Conservation (phyloP, 2,888 invertebrate genomes). For the Adineta ricciae region DNA sequence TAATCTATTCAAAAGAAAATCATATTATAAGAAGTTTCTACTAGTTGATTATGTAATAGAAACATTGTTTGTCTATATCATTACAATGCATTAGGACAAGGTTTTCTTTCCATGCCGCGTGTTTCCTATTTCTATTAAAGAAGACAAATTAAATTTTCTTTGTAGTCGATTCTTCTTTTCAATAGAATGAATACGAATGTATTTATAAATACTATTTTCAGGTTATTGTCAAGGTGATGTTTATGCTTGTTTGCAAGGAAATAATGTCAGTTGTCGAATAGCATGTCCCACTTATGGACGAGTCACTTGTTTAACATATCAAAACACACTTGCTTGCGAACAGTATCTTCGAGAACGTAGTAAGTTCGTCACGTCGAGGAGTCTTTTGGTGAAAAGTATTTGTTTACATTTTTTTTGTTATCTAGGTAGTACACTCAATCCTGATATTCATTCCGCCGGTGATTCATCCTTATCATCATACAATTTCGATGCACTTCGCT, state of each 20-base stretch:
- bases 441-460: not conserved
- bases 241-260: slow-evolving; percentile 4
- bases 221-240: slow-evolving; percentile 15
- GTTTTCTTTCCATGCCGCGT: not conserved
- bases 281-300: not conserved
- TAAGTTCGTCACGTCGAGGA: not conserved
- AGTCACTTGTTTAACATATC: not conserved
- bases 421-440: not conserved
- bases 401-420: not conserved
- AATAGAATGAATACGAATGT: not conserved
- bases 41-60: not conserved
- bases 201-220: not conserved
- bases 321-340: slow-evolving; percentile 6
- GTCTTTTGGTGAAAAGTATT: not conserved
- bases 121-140: not conserved
- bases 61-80: not conserved
- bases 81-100: not conserved
- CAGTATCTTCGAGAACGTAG: slow-evolving; percentile 14
- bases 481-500: slow-evolving; percentile 11
- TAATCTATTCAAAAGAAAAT: not conserved
- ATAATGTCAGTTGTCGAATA: slow-evolving; percentile 6
- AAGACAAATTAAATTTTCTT: not conserved
- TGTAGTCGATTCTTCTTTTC: not conserved
- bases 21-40: not conserved
- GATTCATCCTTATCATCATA: not conserved